Evolutionary conservation across 2,888 invertebrate genomes (phyloP), one percentile per base, ranked within the genome.

Genomic region (Callyntrura sp.): DNA sequence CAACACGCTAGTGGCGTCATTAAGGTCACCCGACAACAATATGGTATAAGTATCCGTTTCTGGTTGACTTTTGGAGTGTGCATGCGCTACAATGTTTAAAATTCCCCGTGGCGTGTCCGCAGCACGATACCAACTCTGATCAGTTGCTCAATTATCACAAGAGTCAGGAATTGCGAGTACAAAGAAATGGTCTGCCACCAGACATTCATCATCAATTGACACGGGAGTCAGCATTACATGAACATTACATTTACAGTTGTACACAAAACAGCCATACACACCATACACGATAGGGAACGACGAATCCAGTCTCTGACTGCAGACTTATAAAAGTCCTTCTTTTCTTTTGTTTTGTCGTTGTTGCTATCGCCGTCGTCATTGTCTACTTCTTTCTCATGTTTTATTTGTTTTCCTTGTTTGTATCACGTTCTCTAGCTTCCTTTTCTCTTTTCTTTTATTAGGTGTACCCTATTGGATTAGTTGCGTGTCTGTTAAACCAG

Each of bases 131-230:
- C 45, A 45, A 45, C 70, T 0, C 70, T 70, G 70, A 20, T 12
- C 17, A 45, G 12, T 45, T 17, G 20, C 17, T 70, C 70, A 70
- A 70, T 70, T 70, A 14, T 11, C 17, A 17, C 35, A 35, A 35
- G 35, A 70, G 28, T 20, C 70, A 5, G 12, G 70, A 17, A 17
- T 9, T 20, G 70, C 28, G 11, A 45, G 45, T 17, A 8, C 20
- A 70, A 12, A 25, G 70, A 20, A 70, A 12, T 12, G 70, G 70
- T 70, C 43, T 17, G 43, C 12, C 3, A 20, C 1, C 45, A 70
- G 45, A 70, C 70, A 45, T 70, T 45, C 70, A 70, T 70, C 45
- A 70, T 17, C 70, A 45, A 70, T 70, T 70, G 70, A 70, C 70
- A 70, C 9, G 70, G 70, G 70, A 70, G 45, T 45, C 45, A 11